Conservation (phyloP, 2,797 vertebrate genomes). For the Oreochromis grahami region DNA sequence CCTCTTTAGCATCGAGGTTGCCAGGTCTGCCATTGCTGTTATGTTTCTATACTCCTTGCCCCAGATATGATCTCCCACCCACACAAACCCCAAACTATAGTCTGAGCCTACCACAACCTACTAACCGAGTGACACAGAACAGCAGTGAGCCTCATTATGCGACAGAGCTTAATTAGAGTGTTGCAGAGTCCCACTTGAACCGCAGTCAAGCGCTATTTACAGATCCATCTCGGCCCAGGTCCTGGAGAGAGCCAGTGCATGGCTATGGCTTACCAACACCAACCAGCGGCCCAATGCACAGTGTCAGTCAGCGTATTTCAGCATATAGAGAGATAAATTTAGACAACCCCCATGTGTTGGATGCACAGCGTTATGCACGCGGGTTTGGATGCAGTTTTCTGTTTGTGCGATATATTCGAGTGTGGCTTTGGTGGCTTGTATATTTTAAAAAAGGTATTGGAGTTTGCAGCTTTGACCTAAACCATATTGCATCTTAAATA, state of each 20-base stretch:
- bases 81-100: conserved; percentile 75
- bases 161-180: conserved; percentile 72
- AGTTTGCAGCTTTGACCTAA: conserved; percentile 4
- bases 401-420: conserved; percentile 15
- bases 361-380: conserved; percentile 25
- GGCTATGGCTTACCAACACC: conserved; percentile 28
- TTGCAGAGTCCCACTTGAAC: conserved; percentile 59
- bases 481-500: conserved; percentile 36
- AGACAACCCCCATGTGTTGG: conserved; percentile 23
- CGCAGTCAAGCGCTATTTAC: conserved; percentile 69
- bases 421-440: conserved; percentile 13
- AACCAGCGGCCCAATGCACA: conserved; percentile 10
- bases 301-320: conserved; percentile 39
- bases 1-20: conserved; percentile 21
- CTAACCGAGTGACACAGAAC: conserved; percentile 66
- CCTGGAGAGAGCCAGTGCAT: conserved; percentile 30
- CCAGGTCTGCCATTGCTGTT: conserved; percentile 37
- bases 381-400: conserved; percentile 49
- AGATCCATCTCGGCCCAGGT: conserved; percentile 31
- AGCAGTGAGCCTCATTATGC: conserved; percentile 67
- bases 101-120: conserved; percentile 52
- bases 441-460: conserved; percentile 26
- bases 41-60: conserved; percentile 33
- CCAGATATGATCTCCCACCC: conserved; percentile 65
- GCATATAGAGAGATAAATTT: conserved; percentile 46